Evolutionary conservation across 2,797 vertebrate species (phyloP).

Genomic region (Pangasius larnaudii): DNA sequence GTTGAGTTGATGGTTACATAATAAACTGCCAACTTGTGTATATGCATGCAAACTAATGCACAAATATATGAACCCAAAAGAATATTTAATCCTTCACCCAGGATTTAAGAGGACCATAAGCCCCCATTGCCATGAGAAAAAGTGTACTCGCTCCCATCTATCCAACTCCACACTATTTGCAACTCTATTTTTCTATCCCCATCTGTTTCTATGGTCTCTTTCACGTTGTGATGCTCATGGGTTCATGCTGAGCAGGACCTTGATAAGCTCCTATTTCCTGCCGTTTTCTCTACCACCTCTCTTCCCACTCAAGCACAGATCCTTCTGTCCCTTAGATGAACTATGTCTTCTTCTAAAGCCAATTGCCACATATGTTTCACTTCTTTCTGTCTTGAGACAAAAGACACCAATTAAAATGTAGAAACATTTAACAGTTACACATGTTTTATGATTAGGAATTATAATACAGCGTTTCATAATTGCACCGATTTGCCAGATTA

Average conservation of each 20-base stretch:
- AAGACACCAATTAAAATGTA: background rate
- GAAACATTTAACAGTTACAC: background rate
- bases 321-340: conserved; percentile 1
- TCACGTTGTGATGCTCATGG: conserved; percentile 18
- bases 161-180: conserved; percentile 19
- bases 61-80: conserved; percentile 30
- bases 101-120: conserved; percentile 40
- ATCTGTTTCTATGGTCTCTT: conserved; percentile 17
- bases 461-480: background rate
- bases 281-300: conserved; percentile 7
- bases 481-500: background rate
- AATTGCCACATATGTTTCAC: background rate
- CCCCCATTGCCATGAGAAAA: conserved; percentile 30
- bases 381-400: background rate
- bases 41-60: background rate
- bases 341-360: background rate
- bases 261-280: conserved; percentile 41
- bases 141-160: conserved; percentile 38
- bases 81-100: conserved; percentile 25
- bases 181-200: conserved; percentile 15
- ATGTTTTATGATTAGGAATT: background rate
- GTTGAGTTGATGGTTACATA: background rate
- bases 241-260: conserved; percentile 31
- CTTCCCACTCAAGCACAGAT: background rate
- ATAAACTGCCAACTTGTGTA: background rate